Base-by-base conservation (phyloP, 2,888 invertebrate genomes). In the Spatulosminthurus flaviceps region DNA sequence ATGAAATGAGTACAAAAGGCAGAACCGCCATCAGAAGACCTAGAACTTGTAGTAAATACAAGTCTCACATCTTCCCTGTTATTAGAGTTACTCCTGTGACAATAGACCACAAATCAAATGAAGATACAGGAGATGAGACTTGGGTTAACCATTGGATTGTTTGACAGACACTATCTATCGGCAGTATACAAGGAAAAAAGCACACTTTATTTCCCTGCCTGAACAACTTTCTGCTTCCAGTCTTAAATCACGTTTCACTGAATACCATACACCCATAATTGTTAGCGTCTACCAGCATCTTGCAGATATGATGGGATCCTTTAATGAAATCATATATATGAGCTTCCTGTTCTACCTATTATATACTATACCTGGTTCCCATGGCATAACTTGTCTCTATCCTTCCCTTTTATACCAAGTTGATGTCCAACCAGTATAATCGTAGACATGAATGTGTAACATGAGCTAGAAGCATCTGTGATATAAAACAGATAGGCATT, bases 31-130 rank as follows among this genome's bases (percentile, higher is more conserved):
- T 11, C n/a, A 5, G 16, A 51, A 51, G 51, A 11, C 51, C 19
- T 11, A 19, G 5, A 5, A 51, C 51, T 51, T 5, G n/a, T 7
- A 13, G 7, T 13, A 9, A 51, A 19, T 51, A 5, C 16, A 4
- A 51, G 51, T 19, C 19, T 51, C 51, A 51, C 16, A 51, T 26
- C 64, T 64, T 64, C 64, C 24, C 43, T 51, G 42, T 72, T 72
- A 72, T 72, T 72, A 72, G 24, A 22, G 51, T 26, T 51, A 72
- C 24, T 72, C 24, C 72, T 41, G 22, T 51, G 51, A 72, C 43
- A 72, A 72, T 22, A 26, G 51, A 66, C 75, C 75, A 75, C 75
- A 75, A 75, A 75, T 75, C 75, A 75, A 64, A 75, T 13, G 75
- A 66, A 61, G 75, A 75, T n/a, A 75, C 66, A 16, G 28, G 34